Evolutionary conservation across 2,888 invertebrate genomes (phyloP), one percentile per base, ranked within the genome.

Genomic region (Polymixis flavicincta): DNA sequence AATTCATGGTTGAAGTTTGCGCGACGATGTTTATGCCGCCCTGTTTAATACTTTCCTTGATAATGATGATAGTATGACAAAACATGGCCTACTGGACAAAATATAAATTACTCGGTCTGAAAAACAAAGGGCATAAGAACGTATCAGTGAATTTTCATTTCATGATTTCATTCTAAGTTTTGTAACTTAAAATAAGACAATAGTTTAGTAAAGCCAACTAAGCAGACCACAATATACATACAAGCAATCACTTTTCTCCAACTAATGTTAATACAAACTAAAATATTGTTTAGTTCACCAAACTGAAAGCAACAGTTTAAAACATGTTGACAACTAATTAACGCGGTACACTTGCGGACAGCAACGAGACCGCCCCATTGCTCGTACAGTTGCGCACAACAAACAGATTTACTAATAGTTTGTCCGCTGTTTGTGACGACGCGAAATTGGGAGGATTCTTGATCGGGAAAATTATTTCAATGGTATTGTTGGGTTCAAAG

Each of bases 291-390:
- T 64, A 70, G 65, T 76, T 60, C 60, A 52, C 32, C n/a, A 8
- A 67, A 71, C 68, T 71, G 74, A 83, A 77, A 77, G 76, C 80
- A 85, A 83, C 84, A 85, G 84, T 76, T 85, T 85, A 83, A 78
- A 78, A 71, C 81, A 78, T 83, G 85, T 83, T 81, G 84, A 79
- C 84, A 85, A 85, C 76, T 85, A 85, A 85, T 85, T 84, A 85
- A 45, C 72, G 84, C 48, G 80, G 84, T 78, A 83, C 80, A 83
- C 57, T 85, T 80, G 84, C 73, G 85, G 84, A 84, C 83, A 83
- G 72, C 71, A 42, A 66, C 60, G 76, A 75, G 54, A 83, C 74
- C 83, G 68, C 80, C 59, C 71, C 63, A 63, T 80, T 57, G 63
- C 67, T 81, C 64, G 75, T 71, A 81, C 78, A 81, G 25, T 77